phyloP scores from a whole-genome alignment of 35 echinoderm and acorn worm genomes.

The Antedon bifida region DNA sequence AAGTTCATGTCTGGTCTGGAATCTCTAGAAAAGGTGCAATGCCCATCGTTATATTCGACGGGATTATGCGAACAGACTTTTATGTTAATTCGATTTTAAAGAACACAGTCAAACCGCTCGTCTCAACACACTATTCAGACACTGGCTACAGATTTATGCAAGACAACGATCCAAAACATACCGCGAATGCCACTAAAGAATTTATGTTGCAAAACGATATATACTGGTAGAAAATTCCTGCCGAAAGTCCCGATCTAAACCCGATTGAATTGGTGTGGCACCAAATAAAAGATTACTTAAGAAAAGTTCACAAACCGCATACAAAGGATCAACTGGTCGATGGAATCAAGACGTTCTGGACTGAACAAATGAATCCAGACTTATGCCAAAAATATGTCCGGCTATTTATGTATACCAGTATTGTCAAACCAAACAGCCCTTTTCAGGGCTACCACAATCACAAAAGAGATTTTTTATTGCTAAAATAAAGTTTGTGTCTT shows the following conservation, averaged over 20 bases:
- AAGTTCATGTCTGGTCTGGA: conserved; percentile 37
- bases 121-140: background rate
- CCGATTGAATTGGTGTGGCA: conserved; percentile 29
- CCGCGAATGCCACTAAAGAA: background rate
- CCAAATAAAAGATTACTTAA: conserved; percentile 13
- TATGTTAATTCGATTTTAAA: conserved; percentile 14
- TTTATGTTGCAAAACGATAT: background rate
- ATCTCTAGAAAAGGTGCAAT: conserved; percentile 22
- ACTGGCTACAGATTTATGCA: background rate
- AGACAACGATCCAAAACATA: background rate
- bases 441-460: no score
- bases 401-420: no score
- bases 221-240: background rate
- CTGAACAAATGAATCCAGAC: no score
- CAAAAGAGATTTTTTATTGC: no score
- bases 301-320: conserved; percentile 16
- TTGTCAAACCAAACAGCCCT: no score
- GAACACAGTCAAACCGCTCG: conserved; percentile 10
- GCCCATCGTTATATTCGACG: conserved; percentile 19
- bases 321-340: conserved; percentile 29
- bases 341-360: conserved; percentile 30
- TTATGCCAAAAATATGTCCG: no score
- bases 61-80: conserved; percentile 43
- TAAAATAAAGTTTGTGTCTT: no score
- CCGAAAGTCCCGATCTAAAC: conserved; percentile 27